Conservation (phyloP, 2,113 vertebrate genomes). For the Microcebus lehilahytsara region DNA sequence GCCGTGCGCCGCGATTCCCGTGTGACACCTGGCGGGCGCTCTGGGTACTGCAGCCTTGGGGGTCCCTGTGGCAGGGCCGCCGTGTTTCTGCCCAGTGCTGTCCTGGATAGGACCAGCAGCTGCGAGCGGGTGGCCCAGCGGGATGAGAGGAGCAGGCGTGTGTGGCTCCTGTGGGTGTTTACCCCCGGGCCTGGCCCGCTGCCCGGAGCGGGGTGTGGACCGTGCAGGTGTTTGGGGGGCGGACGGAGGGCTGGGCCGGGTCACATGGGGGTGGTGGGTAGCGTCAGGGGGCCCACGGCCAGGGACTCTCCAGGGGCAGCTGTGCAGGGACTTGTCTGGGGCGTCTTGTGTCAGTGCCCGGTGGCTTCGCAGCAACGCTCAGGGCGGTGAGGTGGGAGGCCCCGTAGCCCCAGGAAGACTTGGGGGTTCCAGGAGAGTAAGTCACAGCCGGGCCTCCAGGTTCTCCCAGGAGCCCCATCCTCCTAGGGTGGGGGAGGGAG, state of each 20-base stretch:
- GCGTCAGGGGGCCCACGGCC: background rate
- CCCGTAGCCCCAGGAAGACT: rapidly evolving
- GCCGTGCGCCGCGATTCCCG: rapidly evolving
- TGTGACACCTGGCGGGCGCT: background rate
- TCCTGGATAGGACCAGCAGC: background rate
- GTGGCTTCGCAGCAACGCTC: background rate
- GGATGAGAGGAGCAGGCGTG: rapidly evolving
- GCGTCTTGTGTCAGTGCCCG: background rate
- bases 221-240: rapidly evolving
- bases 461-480: background rate
- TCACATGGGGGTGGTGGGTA: rapidly evolving
- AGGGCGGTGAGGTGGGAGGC: rapidly evolving
- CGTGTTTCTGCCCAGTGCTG: too few relatives aligned
- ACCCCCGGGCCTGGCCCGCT: background rate
- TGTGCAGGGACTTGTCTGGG: rapidly evolving
- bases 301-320: rapidly evolving
- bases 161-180: background rate
- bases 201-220: background rate
- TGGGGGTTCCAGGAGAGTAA: background rate
- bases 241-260: background rate
- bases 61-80: background rate
- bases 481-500: too few relatives aligned
- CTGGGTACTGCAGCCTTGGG: background rate
- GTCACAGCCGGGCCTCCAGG: background rate
- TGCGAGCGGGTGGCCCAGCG: rapidly evolving